phyloP scores from a whole-genome alignment of 2,888 invertebrate species.

The Tenthredo scrophulariae region DNA sequence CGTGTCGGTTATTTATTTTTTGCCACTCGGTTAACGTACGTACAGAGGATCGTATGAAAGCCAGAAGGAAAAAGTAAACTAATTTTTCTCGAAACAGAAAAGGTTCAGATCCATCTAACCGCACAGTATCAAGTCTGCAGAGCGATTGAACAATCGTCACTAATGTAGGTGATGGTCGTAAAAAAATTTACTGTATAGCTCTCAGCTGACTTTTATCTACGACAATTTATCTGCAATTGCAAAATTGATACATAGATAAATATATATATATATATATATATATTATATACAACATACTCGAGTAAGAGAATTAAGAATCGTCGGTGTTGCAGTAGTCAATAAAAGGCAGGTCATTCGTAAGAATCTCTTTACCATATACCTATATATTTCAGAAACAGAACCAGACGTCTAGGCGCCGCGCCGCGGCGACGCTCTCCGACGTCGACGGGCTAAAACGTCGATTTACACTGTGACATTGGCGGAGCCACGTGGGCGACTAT shows the following conservation, averaged over 20 bases:
- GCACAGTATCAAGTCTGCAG: neutral
- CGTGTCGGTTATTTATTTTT: neutral
- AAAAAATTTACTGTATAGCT: neutral
- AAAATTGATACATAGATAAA: neutral
- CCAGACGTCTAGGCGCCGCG: conserved; percentile 40
- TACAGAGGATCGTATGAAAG: neutral
- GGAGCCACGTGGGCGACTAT: conserved; percentile 18
- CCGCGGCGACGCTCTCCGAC: neutral
- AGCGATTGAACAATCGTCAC: neutral
- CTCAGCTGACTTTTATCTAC: neutral
- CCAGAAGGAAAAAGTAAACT: neutral
- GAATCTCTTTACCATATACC: neutral
- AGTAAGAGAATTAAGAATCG: neutral
- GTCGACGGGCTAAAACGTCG: conserved; percentile 2
- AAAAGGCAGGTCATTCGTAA: neutral
- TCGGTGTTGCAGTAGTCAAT: neutral
- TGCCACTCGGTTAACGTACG: neutral
- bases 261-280: neutral
- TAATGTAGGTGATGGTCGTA: neutral
- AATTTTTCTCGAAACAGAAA: conserved; percentile 4
- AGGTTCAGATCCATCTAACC: neutral
- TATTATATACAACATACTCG: too few species aligned
- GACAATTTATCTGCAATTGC: neutral
- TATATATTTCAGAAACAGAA: conserved; percentile 11
- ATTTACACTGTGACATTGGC: conserved; percentile 11